phyloP scores from a whole-genome alignment of 2,113 vertebrate species.

The Gasterosteus nipponicus region DNA sequence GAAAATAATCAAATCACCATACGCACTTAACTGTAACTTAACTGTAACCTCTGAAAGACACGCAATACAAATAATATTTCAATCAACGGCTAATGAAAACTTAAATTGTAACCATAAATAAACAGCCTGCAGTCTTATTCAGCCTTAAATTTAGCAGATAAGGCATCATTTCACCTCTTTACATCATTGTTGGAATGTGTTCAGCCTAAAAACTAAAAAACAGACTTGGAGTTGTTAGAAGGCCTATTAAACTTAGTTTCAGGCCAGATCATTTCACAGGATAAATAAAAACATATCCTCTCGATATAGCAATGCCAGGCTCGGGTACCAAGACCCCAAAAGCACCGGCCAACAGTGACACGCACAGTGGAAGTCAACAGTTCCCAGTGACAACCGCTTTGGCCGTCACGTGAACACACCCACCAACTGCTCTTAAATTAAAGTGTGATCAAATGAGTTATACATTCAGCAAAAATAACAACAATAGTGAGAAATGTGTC shows the following conservation, averaged over 20 bases:
- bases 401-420: conserved; percentile 59
- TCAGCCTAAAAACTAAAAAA: conserved; percentile 9
- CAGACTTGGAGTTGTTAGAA: not conserved
- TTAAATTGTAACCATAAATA: not conserved
- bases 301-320: not conserved
- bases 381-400: conserved; percentile 50
- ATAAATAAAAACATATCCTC: not conserved
- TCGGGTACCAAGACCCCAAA: conserved; percentile 4
- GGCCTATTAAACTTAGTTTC: not conserved
- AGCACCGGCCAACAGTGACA: conserved; percentile 27
- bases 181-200: not conserved
- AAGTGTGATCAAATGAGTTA: conserved; percentile 69
- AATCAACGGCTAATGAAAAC: not conserved
- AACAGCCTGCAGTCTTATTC: conserved; percentile 7
- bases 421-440: conserved; percentile 52
- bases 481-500: conserved; percentile 67
- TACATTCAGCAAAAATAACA: conserved; percentile 66
- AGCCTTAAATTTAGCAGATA: conserved; percentile 1
- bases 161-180: not conserved
- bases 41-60: conserved; percentile 5
- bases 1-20: not conserved
- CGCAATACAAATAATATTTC: not conserved
- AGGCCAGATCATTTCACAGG: conserved; percentile 1
- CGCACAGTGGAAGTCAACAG: conserved; percentile 33
- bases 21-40: no score